Conservation (phyloP, 2,797 vertebrate genomes). For the Chelmon rostratus region DNA sequence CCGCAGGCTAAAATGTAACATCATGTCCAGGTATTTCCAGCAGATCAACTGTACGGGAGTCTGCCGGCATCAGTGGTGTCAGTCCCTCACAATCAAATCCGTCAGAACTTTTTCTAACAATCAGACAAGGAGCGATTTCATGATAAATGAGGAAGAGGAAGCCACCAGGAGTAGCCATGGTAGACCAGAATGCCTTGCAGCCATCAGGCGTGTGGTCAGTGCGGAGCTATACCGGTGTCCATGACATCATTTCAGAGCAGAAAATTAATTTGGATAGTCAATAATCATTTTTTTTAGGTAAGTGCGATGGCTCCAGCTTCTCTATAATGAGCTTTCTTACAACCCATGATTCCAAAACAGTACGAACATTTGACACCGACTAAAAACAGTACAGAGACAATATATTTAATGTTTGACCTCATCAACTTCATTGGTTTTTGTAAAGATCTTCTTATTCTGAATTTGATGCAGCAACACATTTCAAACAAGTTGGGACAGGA, state of each 20-base stretch:
- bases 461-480: too few species aligned
- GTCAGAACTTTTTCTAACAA: conserved; percentile 17
- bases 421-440: too few species aligned
- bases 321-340: not conserved
- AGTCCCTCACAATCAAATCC: conserved; percentile 10
- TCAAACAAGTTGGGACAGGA: too few species aligned
- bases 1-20: conserved; percentile 6
- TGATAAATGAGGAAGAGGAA: not conserved
- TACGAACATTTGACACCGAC: too few species aligned
- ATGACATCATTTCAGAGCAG: not conserved
- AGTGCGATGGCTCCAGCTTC: not conserved
- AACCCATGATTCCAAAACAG: too few species aligned
- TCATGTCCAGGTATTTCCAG: conserved; percentile 13
- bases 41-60: conserved; percentile 16
- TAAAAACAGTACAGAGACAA: too few species aligned
- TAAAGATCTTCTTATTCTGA: too few species aligned
- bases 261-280: conserved; percentile 2
- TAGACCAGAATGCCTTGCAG: conserved; percentile 41
- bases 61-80: conserved; percentile 11
- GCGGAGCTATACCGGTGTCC: not conserved
- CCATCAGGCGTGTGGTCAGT: not conserved
- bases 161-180: conserved; percentile 17
- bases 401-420: too few species aligned
- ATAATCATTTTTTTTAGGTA: not conserved
- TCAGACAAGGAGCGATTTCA: not conserved